phyloP scores from a whole-genome alignment of 1,140 invertebrate species.

The Papilio helenus region DNA sequence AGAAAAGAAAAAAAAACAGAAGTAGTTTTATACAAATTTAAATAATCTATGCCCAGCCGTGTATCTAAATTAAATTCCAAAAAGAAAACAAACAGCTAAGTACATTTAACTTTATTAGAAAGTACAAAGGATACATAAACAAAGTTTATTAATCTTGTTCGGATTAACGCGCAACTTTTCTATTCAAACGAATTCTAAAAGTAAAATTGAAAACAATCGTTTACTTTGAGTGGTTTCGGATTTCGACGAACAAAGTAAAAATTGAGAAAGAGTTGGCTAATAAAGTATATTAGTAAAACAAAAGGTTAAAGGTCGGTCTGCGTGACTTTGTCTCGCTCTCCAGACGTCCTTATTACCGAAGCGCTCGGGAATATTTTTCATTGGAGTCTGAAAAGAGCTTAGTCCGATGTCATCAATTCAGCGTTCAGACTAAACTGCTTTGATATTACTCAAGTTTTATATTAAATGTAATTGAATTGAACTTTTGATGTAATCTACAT shows the following conservation, averaged over 20 bases:
- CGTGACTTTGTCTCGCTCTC: slow-evolving; percentile 69
- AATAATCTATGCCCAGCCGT: too few relatives aligned
- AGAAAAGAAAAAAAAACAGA: too few relatives aligned
- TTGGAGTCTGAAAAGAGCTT: slow-evolving; percentile 20
- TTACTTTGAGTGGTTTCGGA: slow-evolving; percentile 16
- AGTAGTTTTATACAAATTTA: too few relatives aligned
- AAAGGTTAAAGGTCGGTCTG: slow-evolving; percentile 59
- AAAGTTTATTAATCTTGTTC: slow-evolving; percentile 17
- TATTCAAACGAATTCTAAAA: slow-evolving; percentile 17
- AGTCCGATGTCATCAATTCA: slow-evolving; percentile 15
- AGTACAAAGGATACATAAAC: not conserved
- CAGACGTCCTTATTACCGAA: slow-evolving; percentile 66
- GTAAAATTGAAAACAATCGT: slow-evolving; percentile 25
- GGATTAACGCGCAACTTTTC: not conserved
- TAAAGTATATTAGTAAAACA: slow-evolving; percentile 47
- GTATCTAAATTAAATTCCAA: not conserved
- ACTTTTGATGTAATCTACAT: not conserved
- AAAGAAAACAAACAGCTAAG: not conserved
- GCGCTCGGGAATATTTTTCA: slow-evolving; percentile 45
- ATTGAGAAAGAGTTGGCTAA: slow-evolving; percentile 19
- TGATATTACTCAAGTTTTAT: slow-evolving; percentile 21
- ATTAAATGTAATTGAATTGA: slow-evolving; percentile 9
- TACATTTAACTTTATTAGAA: not conserved
- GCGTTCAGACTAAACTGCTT: slow-evolving; percentile 14
- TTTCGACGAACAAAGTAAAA: slow-evolving; percentile 10